These are phyloP conservation scores for Fregetta grallaria DNA, from an alignment of 2,113 vertebrate species.

Conservation along the genomic window DNA sequence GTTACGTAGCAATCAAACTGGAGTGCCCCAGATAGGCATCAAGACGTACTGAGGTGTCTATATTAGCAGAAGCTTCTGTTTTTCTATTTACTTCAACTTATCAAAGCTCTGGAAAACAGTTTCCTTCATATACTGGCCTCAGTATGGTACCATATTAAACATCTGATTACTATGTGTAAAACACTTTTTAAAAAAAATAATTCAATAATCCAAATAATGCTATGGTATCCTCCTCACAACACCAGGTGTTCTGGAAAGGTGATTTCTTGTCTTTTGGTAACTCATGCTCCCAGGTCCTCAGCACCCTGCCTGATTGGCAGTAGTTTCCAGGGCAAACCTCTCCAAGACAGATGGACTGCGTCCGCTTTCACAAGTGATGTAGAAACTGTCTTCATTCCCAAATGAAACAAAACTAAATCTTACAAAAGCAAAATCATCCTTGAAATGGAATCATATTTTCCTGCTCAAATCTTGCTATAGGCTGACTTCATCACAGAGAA, in stretches of 20 bases:
- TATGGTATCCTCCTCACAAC: not conserved
- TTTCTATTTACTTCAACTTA: not conserved
- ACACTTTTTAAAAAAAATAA: not conserved
- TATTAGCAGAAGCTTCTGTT: not conserved
- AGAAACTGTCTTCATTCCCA: not conserved
- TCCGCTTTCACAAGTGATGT: not conserved
- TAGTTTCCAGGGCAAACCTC: not conserved
- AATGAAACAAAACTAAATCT: not conserved
- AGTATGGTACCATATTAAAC: not conserved
- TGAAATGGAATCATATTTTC: not conserved
- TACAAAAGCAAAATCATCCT: not conserved
- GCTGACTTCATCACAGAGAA: not conserved
- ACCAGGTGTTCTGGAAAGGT: not conserved
- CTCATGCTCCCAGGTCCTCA: not conserved
- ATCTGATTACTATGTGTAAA: not conserved
- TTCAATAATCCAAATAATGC: not conserved
- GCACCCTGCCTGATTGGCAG: not conserved
- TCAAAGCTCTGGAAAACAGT: not conserved
- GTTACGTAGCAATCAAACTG: not conserved
- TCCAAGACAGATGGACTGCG: not conserved
- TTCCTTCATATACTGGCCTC: not conserved
- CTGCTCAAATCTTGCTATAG: not conserved
- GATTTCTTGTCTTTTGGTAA: not conserved
- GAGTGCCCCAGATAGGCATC: not conserved
- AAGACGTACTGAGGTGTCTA: not conserved